Evolutionary conservation across 1,140 invertebrate genomes (phyloP).

Genomic region (Leptoteleia sp.): DNA sequence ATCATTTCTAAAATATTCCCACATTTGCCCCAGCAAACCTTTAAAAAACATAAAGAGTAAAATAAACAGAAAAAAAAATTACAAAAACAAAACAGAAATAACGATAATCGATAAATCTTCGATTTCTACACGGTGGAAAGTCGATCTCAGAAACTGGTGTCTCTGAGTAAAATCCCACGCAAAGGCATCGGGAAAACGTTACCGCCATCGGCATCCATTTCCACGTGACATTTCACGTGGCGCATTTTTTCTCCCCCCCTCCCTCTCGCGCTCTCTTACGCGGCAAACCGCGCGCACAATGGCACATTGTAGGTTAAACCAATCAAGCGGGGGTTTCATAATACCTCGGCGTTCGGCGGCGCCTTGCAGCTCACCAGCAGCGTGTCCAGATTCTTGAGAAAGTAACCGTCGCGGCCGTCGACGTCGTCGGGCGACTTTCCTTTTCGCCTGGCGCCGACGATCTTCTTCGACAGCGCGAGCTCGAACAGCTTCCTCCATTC

Average conservation of each 20-base stretch:
- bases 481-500: conserved; percentile 83
- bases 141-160: not conserved
- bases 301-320: conserved; percentile 41
- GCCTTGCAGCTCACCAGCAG: conserved; percentile 71
- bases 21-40: too few species aligned
- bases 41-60: too few species aligned
- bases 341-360: conserved; percentile 69
- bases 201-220: conserved; percentile 16
- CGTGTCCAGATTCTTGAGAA: conserved; percentile 76
- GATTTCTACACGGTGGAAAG: not conserved
- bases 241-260: conserved; percentile 22
- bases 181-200: conserved; percentile 22
- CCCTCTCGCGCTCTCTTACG: too few species aligned
- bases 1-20: too few species aligned
- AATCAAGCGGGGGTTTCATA: conserved; percentile 44
- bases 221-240: conserved; percentile 55
- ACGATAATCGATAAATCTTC: too few species aligned
- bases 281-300: too few species aligned
- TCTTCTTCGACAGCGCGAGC: conserved; percentile 81
- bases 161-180: conserved; percentile 31
- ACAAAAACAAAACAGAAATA: too few species aligned
- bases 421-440: conserved; percentile 64
- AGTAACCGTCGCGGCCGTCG: conserved; percentile 40
- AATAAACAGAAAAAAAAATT: too few species aligned
- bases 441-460: conserved; percentile 41